These are phyloP conservation scores for Poecilia velifera DNA, from an alignment of 2,797 vertebrate species.

Conservation along the genomic window DNA sequence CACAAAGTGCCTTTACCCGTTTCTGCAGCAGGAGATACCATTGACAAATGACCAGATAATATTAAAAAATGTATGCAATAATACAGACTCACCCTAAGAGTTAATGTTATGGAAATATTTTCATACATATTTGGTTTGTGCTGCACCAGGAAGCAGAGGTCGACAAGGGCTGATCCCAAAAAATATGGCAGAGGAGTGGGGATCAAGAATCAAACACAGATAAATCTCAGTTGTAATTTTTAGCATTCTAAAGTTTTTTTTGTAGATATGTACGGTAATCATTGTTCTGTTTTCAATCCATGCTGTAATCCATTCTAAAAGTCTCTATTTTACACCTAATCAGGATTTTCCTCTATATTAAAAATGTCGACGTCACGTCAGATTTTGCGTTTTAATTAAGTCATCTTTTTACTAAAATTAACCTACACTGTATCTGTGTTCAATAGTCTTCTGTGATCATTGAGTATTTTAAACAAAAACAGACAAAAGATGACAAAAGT, in stretches of 20 bases:
- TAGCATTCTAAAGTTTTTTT: background rate
- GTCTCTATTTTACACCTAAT: background rate
- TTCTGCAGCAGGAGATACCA: constrained; percentile 40
- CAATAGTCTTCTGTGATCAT: too few relatives aligned
- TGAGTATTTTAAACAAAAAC: too few relatives aligned
- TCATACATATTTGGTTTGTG: constrained; percentile 51
- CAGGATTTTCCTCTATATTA: background rate
- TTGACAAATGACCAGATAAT: constrained; percentile 44
- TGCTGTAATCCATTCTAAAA: background rate
- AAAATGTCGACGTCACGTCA: too few relatives aligned
- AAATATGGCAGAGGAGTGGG: background rate
- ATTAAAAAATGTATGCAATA: constrained; percentile 45
- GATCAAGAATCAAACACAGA: constrained; percentile 21
- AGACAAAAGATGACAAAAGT: too few relatives aligned
- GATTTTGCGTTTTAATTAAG: too few relatives aligned
- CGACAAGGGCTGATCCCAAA: background rate
- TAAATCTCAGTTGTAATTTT: background rate
- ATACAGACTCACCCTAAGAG: constrained; percentile 36
- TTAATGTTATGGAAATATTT: constrained; percentile 62
- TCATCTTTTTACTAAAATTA: too few relatives aligned
- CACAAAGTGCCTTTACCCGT: constrained; percentile 48
- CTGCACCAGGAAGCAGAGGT: constrained; percentile 5
- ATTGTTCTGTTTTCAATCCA: background rate
- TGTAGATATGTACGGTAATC: background rate
- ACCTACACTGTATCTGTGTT: too few relatives aligned